A percentile compares a stretch with the other conserved stretches of the same genome.
Evolutionary conservation across 2,113 vertebrate species (phyloP).

Genomic region (Mustela nigripes): DNA sequence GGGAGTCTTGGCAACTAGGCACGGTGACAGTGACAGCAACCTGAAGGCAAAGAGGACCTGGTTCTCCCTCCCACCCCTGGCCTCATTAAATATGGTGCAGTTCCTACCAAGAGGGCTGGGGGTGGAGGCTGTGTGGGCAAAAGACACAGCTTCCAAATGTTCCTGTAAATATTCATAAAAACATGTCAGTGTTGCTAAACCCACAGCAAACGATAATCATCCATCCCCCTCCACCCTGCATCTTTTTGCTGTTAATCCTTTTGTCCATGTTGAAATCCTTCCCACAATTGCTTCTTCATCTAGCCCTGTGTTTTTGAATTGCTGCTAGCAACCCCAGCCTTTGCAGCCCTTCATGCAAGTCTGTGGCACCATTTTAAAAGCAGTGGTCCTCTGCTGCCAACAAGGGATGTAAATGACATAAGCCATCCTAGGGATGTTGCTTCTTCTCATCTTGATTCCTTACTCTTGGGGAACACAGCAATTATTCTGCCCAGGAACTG

Average conservation of each 20-base stretch:
- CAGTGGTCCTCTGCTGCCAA: slow-evolving; percentile 79
- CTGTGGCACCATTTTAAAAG: slow-evolving; percentile 83
- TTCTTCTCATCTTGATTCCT: slow-evolving; percentile 83
- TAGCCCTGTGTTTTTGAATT: slow-evolving; percentile 72
- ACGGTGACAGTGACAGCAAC: slow-evolving; percentile 60
- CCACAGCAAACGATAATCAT: slow-evolving; percentile 76
- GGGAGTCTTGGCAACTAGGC: slow-evolving; percentile 66
- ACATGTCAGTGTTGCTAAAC: slow-evolving; percentile 64
- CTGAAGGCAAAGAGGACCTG: slow-evolving; percentile 65
- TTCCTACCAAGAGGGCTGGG: slow-evolving; percentile 74
- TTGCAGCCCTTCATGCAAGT: slow-evolving; percentile 81
- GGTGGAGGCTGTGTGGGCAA: slow-evolving; percentile 82
- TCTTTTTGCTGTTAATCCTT: slow-evolving; percentile 80
- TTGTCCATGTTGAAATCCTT: slow-evolving; percentile 81
- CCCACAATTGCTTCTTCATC: slow-evolving; percentile 74
- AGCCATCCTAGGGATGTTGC: slow-evolving; percentile 78
- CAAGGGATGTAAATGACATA: slow-evolving; percentile 81
- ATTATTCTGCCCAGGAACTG: slow-evolving; percentile 87
- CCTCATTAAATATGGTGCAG: slow-evolving; percentile 75
- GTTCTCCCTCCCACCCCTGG: slow-evolving; percentile 40
- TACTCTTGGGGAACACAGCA: slow-evolving; percentile 85
- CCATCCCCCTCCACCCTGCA: slow-evolving; percentile 71
- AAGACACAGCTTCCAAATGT: slow-evolving; percentile 82
- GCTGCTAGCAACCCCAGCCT: slow-evolving; percentile 78
- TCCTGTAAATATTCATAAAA: slow-evolving; percentile 84